Conservation (phyloP, 1,140 invertebrate species). For the Procambarus virginalis region DNA sequence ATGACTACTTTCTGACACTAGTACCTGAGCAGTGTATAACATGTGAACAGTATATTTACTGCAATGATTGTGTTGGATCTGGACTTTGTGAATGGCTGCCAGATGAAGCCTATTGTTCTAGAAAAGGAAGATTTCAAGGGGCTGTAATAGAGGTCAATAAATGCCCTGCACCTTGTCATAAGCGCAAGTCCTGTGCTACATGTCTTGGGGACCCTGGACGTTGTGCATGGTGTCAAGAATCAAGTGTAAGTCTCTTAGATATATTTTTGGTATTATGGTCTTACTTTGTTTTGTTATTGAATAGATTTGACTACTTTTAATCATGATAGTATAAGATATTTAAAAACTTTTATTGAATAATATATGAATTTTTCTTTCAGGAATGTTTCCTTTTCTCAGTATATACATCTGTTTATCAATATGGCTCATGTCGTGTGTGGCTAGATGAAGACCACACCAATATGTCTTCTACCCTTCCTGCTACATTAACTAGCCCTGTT, state of each 20-base stretch:
- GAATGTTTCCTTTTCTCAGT: constrained; percentile 96
- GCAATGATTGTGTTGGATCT: constrained; percentile 82
- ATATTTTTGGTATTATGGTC: neutral
- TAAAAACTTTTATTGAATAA: neutral
- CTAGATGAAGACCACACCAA: constrained; percentile 79
- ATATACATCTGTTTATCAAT: constrained; percentile 94
- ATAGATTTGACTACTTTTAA: no score
- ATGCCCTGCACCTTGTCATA: constrained; percentile 85
- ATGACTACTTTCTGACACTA: constrained; percentile 83
- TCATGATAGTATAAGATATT: no score
- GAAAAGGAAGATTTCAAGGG: constrained; percentile 82
- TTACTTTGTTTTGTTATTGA: neutral
- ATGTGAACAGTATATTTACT: constrained; percentile 91
- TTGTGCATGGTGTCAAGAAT: constrained; percentile 96
- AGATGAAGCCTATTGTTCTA: constrained; percentile 86
- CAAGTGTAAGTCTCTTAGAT: constrained; percentile 74
- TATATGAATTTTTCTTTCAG: constrained; percentile 61
- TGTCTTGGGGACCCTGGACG: constrained; percentile 89
- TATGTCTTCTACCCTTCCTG: constrained; percentile 22
- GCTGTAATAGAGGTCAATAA: constrained; percentile 79
- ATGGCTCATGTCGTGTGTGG: constrained; percentile 94
- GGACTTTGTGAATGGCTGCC: constrained; percentile 90
- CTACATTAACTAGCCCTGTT: constrained; percentile 18
- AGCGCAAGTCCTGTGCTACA: constrained; percentile 84
- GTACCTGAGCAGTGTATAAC: constrained; percentile 87